Evolutionary conservation across 2,888 invertebrate species (phyloP).

Genomic region (Xestobium rufovillosum): DNA sequence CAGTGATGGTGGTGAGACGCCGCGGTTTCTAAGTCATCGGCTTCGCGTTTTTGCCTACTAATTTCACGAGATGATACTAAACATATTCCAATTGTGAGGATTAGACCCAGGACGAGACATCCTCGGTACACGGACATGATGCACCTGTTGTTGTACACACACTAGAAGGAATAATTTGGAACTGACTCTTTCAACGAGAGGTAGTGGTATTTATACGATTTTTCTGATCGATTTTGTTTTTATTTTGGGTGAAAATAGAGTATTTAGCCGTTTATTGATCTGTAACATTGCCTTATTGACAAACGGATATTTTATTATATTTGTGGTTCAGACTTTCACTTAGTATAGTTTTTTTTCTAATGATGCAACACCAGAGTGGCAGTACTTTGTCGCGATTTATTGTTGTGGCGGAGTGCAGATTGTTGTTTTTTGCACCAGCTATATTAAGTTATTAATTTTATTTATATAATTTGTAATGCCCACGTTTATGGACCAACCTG

Average conservation of each 20-base stretch:
- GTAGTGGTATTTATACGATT: conserved; percentile 32
- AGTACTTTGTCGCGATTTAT: conserved; percentile 1
- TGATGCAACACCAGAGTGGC: conserved; percentile 29
- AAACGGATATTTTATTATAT: conserved; percentile 35
- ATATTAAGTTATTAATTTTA: background rate
- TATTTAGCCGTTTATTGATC: conserved; percentile 26
- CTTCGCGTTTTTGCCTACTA: conserved; percentile 43
- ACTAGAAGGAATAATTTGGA: conserved; percentile 24
- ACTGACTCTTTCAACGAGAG: conserved; percentile 27
- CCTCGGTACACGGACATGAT: conserved; percentile 51
- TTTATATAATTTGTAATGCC: no score
- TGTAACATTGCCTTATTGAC: conserved; percentile 33
- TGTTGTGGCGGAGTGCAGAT: no score
- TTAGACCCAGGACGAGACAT: conserved; percentile 60
- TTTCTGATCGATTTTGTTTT: conserved; percentile 25
- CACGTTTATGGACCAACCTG: no score
- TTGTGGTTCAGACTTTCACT: conserved; percentile 38
- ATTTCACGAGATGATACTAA: conserved; percentile 48
- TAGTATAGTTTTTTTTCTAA: conserved; percentile 24
- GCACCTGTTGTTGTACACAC: conserved; percentile 8
- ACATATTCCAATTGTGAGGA: conserved; percentile 44
- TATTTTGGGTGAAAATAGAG: conserved; percentile 28
- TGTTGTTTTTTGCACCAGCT: background rate
- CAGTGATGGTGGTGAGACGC: conserved; percentile 45
- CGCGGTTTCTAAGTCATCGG: conserved; percentile 49